These are phyloP conservation scores for Castor canadensis DNA, from an alignment of 2,113 vertebrate species.

Conservation along the genomic window DNA sequence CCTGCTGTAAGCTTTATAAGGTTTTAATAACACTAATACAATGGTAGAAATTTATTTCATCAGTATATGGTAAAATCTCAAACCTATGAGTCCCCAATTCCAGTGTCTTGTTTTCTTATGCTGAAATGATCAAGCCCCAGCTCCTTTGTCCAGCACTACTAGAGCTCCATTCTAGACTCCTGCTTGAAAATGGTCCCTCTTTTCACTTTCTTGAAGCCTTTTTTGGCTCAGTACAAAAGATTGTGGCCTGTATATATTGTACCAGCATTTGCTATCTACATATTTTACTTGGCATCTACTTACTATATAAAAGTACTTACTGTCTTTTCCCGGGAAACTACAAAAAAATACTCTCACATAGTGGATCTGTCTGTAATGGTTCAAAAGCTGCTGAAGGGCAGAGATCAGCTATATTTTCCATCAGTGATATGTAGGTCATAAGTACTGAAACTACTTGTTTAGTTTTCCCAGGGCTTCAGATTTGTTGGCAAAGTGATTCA, in stretches of 20 bases:
- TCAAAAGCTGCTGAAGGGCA: background rate
- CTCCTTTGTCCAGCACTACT: background rate
- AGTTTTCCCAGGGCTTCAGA: background rate
- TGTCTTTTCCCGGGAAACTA: background rate
- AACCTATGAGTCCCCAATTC: background rate
- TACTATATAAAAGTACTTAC: background rate
- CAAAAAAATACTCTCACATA: background rate
- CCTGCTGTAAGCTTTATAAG: background rate
- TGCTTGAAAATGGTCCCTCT: background rate
- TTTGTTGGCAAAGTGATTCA: background rate
- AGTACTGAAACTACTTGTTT: background rate
- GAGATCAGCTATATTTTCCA: too few relatives aligned
- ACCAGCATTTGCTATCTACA: background rate
- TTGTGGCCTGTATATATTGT: background rate
- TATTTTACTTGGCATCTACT: background rate
- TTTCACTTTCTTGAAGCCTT: background rate
- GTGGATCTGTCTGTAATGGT: background rate
- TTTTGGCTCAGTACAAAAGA: background rate
- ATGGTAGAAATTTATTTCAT: background rate
- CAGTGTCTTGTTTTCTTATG: background rate
- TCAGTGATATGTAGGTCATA: accelerated
- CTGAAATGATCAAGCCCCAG: background rate
- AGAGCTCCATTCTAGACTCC: background rate
- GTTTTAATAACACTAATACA: background rate
- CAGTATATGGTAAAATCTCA: background rate